A percentile compares a stretch with the other conserved stretches of the same genome.
Evolutionary conservation across 2,113 vertebrate genomes (phyloP).

Genomic region (Vulpes lagopus): DNA sequence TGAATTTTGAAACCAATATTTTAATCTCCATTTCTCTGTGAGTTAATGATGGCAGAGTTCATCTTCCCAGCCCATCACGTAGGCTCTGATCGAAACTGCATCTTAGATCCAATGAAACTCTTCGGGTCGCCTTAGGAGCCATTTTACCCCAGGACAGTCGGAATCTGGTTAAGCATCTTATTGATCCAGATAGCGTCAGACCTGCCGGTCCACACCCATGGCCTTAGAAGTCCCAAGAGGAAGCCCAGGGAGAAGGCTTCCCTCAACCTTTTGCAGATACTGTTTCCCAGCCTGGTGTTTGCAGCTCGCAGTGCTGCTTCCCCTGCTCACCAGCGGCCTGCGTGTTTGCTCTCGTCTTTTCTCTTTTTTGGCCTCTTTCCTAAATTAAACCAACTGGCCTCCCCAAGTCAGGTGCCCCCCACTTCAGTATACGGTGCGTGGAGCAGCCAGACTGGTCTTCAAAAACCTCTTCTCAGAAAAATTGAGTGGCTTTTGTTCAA

Average conservation of each 20-base stretch:
- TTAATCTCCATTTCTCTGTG: slow-evolving; percentile 17
- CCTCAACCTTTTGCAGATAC: not conserved
- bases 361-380: not conserved
- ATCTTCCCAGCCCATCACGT: not conserved
- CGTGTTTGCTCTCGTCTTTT: not conserved
- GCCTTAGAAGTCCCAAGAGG: not conserved
- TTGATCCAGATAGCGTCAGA: not conserved
- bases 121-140: not conserved
- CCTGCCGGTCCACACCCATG: no score
- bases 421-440: rapidly evolving
- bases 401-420: not conserved
- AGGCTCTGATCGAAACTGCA: not conserved
- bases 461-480: not conserved
- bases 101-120: not conserved
- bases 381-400: not conserved
- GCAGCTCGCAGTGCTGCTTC: no score
- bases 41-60: not conserved
- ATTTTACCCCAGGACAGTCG: not conserved
- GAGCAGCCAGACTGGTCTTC: not conserved
- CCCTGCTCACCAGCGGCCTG: not conserved
- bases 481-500: not conserved
- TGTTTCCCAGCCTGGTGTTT: not conserved
- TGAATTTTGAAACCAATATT: not conserved
- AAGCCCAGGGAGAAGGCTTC: not conserved
- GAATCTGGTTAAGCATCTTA: not conserved